A percentile compares a stretch with the other conserved stretches of the same genome.
Evolutionary conservation across 2,888 invertebrate genomes (phyloP).

Genomic region (Sthenelais limicola): DNA sequence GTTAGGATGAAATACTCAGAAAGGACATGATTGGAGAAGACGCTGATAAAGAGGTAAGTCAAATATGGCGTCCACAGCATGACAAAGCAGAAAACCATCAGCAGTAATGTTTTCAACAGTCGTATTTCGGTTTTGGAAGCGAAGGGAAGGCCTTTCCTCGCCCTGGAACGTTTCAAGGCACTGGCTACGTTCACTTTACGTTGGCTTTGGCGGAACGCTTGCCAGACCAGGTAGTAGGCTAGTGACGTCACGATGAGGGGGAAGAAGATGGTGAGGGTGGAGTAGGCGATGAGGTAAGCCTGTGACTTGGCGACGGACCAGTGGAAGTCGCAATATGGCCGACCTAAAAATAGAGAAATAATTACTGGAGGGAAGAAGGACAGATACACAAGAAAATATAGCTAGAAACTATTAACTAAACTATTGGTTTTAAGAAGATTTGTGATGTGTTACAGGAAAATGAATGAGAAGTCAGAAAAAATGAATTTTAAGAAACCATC

Average conservation of each 20-base stretch:
- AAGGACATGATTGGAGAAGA: neutral
- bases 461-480: too few relatives aligned
- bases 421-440: too few relatives aligned
- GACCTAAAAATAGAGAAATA: too few relatives aligned
- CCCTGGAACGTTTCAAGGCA: neutral
- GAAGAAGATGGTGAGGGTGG: slow-evolving; percentile 17
- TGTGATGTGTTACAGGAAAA: too few relatives aligned
- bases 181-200: slow-evolving; percentile 30
- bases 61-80: slow-evolving; percentile 39
- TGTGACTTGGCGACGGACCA: too few relatives aligned
- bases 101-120: slow-evolving; percentile 28
- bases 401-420: too few relatives aligned
- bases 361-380: too few relatives aligned
- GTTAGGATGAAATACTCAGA: slow-evolving; percentile 27
- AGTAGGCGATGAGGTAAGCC: too few relatives aligned
- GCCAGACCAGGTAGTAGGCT: slow-evolving; percentile 43
- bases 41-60: neutral
- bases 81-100: slow-evolving; percentile 38
- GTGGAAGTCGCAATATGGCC: too few relatives aligned
- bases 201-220: slow-evolving; percentile 33
- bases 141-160: neutral
- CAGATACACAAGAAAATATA: too few relatives aligned
- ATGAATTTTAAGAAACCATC: too few relatives aligned
- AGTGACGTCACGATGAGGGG: slow-evolving; percentile 28
- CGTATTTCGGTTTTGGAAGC: slow-evolving; percentile 36